phyloP scores from a whole-genome alignment of 2,888 invertebrate genomes.

The Callyntrura guangdongensis region DNA sequence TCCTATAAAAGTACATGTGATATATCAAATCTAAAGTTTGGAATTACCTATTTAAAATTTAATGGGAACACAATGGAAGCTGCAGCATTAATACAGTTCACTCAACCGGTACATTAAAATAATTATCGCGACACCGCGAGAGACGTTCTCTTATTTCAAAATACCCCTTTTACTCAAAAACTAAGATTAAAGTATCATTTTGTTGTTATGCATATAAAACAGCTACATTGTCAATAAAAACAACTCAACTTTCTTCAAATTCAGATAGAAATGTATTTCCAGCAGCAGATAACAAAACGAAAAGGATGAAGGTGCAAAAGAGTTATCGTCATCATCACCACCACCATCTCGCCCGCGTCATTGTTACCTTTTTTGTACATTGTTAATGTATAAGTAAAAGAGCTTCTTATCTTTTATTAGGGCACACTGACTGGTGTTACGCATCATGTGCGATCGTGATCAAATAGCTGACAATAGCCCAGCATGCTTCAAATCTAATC shows the following conservation, averaged over 20 bases:
- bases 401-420: constrained; percentile 80
- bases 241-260: neutral
- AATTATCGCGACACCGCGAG: neutral
- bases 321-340: constrained; percentile 59
- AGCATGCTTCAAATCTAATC: constrained; percentile 80
- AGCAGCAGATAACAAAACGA: neutral
- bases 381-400: constrained; percentile 75
- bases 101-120: neutral
- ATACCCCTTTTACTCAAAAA: neutral
- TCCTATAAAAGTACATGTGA: neutral
- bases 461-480: constrained; percentile 80
- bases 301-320: constrained; percentile 46
- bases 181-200: neutral
- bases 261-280: constrained; percentile 30
- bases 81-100: neutral
- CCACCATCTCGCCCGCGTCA: constrained; percentile 34
- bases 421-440: constrained; percentile 79
- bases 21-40: constrained; percentile 40
- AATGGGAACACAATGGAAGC: neutral
- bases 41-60: constrained; percentile 1
- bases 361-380: constrained; percentile 75
- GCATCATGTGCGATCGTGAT: constrained; percentile 81
- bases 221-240: neutral
- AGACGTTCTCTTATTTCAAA: neutral
- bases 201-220: neutral